These are phyloP conservation scores for Anomalospiza imberbis DNA, from an alignment of 2,797 vertebrate genomes.

Conservation along the genomic window DNA sequence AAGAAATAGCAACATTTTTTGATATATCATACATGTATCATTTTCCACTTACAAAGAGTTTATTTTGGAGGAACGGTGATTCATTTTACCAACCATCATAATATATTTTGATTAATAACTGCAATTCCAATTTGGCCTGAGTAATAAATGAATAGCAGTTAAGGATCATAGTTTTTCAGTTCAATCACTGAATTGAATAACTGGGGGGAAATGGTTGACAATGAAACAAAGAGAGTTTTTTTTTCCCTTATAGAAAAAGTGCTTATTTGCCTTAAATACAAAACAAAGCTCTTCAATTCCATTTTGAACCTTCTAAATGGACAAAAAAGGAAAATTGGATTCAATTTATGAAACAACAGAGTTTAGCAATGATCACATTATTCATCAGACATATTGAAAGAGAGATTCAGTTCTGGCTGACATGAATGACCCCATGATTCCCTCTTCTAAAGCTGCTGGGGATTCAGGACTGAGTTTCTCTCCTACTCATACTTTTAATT, in stretches of 20 bases:
- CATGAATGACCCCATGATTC: not conserved
- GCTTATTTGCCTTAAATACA: conserved; percentile 9
- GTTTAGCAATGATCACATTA: not conserved
- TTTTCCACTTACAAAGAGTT: not conserved
- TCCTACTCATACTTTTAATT: not conserved
- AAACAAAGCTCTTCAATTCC: not conserved
- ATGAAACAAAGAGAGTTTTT: not conserved
- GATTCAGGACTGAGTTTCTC: not conserved
- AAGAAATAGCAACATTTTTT: not conserved
- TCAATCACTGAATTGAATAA: conserved; percentile 26
- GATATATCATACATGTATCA: not conserved
- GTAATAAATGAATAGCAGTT: conserved; percentile 28
- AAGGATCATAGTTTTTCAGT: conserved; percentile 12
- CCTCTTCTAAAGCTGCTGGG: not conserved
- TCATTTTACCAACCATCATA: conserved; percentile 6
- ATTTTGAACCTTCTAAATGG: not conserved
- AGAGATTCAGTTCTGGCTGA: not conserved
- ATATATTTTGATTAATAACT: conserved; percentile 45
- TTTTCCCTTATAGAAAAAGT: not conserved
- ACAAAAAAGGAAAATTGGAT: not conserved
- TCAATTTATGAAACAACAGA: not conserved
- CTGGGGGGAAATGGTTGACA: not conserved
- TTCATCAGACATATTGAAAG: not conserved
- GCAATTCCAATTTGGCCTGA: conserved; percentile 30
- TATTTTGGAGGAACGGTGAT: not conserved